Evolutionary conservation across 2,797 vertebrate species (phyloP).

Genomic region (Danio albolineatus): DNA sequence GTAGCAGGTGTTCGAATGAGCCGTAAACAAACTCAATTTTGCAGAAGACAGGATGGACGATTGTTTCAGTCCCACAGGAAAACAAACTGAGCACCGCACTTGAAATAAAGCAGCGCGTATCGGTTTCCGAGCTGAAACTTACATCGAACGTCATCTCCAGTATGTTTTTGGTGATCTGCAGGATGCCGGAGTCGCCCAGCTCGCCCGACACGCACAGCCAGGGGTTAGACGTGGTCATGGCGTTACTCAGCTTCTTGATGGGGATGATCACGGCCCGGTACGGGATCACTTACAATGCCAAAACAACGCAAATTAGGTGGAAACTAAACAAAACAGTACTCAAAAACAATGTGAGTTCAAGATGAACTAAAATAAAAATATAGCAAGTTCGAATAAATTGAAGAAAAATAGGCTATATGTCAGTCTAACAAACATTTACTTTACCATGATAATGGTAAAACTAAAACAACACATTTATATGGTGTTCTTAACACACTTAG

Average conservation of each 20-base stretch:
- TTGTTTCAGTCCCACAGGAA: slow-evolving; percentile 30
- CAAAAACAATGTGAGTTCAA: neutral
- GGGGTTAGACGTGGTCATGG: slow-evolving; percentile 93
- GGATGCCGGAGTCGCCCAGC: slow-evolving; percentile 91
- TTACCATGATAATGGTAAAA: no score
- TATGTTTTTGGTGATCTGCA: slow-evolving; percentile 94
- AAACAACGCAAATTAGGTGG: slow-evolving; percentile 9
- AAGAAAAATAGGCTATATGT: no score
- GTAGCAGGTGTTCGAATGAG: neutral
- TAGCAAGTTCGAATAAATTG: no score
- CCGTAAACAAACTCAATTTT: neutral
- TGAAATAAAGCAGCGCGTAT: slow-evolving; percentile 18
- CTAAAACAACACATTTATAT: no score
- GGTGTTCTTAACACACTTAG: no score
- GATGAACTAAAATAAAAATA: neutral
- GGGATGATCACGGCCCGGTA: slow-evolving; percentile 95
- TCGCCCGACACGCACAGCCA: slow-evolving; percentile 98
- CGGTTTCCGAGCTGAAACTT: slow-evolving; percentile 60
- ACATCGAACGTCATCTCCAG: slow-evolving; percentile 98
- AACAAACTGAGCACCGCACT: neutral
- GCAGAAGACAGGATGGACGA: neutral
- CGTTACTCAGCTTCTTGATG: slow-evolving; percentile 96
- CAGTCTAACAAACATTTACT: no score
- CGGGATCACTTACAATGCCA: slow-evolving; percentile 84
- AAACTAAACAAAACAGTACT: neutral